Evolutionary conservation across 2,888 invertebrate genomes (phyloP).

Genomic region (Tipula lateralis): DNA sequence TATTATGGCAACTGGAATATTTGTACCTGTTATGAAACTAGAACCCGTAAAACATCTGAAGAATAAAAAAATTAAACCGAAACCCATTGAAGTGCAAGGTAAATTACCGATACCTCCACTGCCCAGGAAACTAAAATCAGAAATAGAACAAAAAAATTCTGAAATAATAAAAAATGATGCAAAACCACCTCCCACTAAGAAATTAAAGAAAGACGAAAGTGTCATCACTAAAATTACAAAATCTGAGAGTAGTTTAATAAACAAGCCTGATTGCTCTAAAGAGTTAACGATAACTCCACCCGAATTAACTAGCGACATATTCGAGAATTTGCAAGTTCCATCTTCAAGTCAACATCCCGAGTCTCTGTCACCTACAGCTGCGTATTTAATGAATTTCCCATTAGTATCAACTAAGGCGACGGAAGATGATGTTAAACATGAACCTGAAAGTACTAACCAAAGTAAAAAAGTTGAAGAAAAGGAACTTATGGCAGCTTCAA

Average conservation of each 20-base stretch:
- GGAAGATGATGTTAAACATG: constrained; percentile 43
- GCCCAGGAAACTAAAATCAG: neutral
- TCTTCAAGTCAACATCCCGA: constrained; percentile 54
- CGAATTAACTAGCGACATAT: constrained; percentile 57
- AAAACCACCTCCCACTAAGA: neutral
- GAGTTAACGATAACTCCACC: constrained; percentile 39
- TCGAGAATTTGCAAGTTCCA: constrained; percentile 57
- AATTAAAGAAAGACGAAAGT: neutral
- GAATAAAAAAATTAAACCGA: neutral
- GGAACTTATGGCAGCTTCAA: neutral
- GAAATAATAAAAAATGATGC: neutral
- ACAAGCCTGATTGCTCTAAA: neutral
- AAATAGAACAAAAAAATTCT: neutral
- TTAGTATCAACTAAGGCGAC: constrained; percentile 56
- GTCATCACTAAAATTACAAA: neutral
- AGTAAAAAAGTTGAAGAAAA: neutral
- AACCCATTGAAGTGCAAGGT: neutral
- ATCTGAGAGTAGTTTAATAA: neutral
- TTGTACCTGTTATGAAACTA: constrained; percentile 25
- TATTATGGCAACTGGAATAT: constrained; percentile 30
- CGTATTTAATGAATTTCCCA: constrained; percentile 60
- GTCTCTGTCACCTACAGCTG: constrained; percentile 61
- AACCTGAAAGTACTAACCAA: neutral
- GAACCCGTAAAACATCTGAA: neutral
- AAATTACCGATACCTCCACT: neutral